A percentile compares a stretch with the other conserved stretches of the same genome.
These are phyloP conservation scores for Nomada hirtipes DNA, from an alignment of 2,888 invertebrate species.

Conservation along the genomic window DNA sequence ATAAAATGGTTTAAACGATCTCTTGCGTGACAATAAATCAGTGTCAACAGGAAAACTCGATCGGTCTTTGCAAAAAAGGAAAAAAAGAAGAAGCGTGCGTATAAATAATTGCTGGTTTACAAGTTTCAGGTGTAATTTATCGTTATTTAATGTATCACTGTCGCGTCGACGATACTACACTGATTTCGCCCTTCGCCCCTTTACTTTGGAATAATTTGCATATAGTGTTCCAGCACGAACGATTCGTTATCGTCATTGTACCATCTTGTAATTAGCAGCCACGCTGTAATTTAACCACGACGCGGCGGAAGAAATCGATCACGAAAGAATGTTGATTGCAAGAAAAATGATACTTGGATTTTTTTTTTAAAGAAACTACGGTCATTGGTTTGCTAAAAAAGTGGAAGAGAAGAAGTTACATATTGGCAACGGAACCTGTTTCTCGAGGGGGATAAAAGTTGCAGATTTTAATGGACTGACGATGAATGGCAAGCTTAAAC, in stretches of 20 bases:
- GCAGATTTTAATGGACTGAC: constrained; percentile 12
- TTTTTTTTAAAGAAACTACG: neutral
- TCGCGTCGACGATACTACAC: neutral
- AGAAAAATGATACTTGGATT: constrained; percentile 30
- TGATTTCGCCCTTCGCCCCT: neutral
- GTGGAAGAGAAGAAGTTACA: neutral
- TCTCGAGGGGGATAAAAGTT: neutral
- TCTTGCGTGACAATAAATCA: constrained; percentile 35
- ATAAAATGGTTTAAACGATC: constrained; percentile 32
- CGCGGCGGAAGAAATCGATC: constrained; percentile 1
- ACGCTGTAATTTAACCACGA: neutral
- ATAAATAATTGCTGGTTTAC: neutral
- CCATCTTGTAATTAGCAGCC: neutral
- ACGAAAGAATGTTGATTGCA: neutral
- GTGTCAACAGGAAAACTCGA: constrained; percentile 7
- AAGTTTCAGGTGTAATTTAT: neutral
- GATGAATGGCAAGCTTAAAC: constrained; percentile 35
- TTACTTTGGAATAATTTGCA: constrained; percentile 29
- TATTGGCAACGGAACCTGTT: constrained; percentile 22
- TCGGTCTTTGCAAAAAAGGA: neutral
- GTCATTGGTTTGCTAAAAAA: neutral
- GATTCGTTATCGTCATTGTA: constrained; percentile 4
- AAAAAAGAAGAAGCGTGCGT: neutral
- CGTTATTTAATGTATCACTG: constrained; percentile 17
- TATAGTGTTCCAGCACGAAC: constrained; percentile 16